Percentiles rank a stretch among this genome's conserved stretches.
phyloP scores from a whole-genome alignment of 2,797 vertebrate genomes.

The Lerista edwardsae region DNA sequence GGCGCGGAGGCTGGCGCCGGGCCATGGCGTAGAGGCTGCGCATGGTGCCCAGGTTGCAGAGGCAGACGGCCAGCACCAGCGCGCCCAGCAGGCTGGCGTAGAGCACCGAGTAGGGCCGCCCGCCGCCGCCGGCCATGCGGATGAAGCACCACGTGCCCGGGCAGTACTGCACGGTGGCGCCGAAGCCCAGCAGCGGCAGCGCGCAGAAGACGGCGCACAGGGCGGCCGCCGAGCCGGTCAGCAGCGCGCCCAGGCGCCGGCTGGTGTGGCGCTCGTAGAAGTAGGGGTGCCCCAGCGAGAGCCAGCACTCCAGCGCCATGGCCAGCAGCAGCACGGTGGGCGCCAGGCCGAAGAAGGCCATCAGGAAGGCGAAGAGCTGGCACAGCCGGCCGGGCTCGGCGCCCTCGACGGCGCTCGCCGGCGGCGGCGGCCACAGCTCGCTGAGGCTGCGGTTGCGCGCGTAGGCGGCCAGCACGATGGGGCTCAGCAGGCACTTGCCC shows the following conservation, averaged over 20 bases:
- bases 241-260: conserved; percentile 52
- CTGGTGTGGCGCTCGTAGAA: conserved; percentile 76
- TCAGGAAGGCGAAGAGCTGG: conserved; percentile 75
- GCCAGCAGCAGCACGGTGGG: conserved; percentile 79
- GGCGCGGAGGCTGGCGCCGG: conserved; percentile 63
- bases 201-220: conserved; percentile 76
- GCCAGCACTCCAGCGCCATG: conserved; percentile 82
- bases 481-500: conserved; percentile 72
- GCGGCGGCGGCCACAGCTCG: not conserved
- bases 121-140: conserved; percentile 61
- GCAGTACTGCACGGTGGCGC: conserved; percentile 77
- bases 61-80: conserved; percentile 73
- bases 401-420: not conserved
- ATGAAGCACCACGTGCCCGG: conserved; percentile 83
- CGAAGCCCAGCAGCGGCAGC: conserved; percentile 74
- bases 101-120: conserved; percentile 72
- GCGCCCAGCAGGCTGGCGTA: conserved; percentile 77
- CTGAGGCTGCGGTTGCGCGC: conserved; percentile 60
- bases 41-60: conserved; percentile 79
- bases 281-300: conserved; percentile 78
- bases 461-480: conserved; percentile 66
- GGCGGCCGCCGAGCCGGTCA: conserved; percentile 52
- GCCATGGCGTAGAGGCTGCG: conserved; percentile 73
- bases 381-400: not conserved
- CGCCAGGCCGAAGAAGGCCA: conserved; percentile 82